Evolutionary conservation across 2,113 vertebrate species (phyloP).

Genomic region (Bos indicus): DNA sequence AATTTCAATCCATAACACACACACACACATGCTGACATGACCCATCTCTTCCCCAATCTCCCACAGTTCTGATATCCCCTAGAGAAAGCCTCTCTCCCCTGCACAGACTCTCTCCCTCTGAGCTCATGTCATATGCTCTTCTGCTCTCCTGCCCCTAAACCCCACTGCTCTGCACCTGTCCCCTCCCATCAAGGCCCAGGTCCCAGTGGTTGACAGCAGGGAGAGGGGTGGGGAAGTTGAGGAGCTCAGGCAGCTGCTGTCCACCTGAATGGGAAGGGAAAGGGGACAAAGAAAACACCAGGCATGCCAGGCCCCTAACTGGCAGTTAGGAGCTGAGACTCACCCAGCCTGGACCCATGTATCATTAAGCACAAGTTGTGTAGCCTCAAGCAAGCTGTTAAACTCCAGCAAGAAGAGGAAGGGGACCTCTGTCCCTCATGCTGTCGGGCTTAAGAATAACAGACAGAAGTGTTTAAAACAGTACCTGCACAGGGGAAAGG

Average conservation of each 20-base stretch:
- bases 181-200: background rate
- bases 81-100: background rate
- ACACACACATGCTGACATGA: fast-evolving
- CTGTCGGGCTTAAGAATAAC: background rate
- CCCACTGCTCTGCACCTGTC: background rate
- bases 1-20: background rate
- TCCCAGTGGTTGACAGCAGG: background rate
- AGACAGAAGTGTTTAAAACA: background rate
- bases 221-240: background rate
- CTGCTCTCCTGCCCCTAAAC: background rate
- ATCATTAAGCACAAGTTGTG: background rate
- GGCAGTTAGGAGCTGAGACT: background rate
- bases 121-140: background rate
- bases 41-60: background rate
- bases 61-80: background rate
- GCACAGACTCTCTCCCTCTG: background rate
- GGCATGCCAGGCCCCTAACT: fast-evolving
- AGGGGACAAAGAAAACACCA: background rate
- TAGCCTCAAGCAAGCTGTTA: background rate
- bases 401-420: background rate
- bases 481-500: background rate
- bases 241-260: background rate
- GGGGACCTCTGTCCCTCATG: background rate
- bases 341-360: no score
- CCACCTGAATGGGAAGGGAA: background rate